Evolutionary conservation across 2,113 vertebrate genomes (phyloP).

Genomic region (Notiomystis cincta): DNA sequence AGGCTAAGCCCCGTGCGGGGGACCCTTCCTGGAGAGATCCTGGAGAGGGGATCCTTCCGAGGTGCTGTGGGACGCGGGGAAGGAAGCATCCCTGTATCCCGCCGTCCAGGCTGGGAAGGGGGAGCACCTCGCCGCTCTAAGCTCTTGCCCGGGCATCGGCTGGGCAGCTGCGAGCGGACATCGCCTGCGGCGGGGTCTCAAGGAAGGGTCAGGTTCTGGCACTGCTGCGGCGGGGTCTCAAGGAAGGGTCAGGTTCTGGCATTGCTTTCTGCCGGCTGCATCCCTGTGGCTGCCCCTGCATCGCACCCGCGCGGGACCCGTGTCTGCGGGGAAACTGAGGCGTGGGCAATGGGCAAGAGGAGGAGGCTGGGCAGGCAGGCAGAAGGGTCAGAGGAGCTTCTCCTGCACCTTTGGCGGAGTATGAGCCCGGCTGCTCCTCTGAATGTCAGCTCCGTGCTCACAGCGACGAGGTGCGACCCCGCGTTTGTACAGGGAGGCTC

Average conservation of each 20-base stretch:
- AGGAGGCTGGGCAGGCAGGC: not conserved
- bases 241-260: not conserved
- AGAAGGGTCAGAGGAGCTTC: not conserved
- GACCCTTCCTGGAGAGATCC: not conserved
- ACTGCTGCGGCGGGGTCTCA: not conserved
- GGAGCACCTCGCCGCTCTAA: fast-evolving
- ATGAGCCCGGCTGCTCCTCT: not conserved
- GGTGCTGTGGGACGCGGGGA: not conserved
- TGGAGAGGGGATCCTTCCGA: too few relatives aligned
- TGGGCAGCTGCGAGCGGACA: not conserved
- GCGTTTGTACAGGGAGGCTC: fast-evolving
- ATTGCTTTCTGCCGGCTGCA: not conserved
- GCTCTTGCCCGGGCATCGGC: not conserved
- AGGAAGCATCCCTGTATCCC: not conserved
- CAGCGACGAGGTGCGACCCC: fast-evolving
- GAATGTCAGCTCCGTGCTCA: not conserved
- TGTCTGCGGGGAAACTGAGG: not conserved
- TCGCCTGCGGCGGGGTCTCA: not conserved
- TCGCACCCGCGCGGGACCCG: fast-evolving
- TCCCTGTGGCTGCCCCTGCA: not conserved
- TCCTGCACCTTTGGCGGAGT: not conserved
- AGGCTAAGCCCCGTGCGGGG: not conserved
- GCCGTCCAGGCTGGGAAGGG: not conserved
- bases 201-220: not conserved
- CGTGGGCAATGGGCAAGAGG: fast-evolving